phyloP scores from a whole-genome alignment of 2,113 vertebrate species.

The Salvelinus namaycush region DNA sequence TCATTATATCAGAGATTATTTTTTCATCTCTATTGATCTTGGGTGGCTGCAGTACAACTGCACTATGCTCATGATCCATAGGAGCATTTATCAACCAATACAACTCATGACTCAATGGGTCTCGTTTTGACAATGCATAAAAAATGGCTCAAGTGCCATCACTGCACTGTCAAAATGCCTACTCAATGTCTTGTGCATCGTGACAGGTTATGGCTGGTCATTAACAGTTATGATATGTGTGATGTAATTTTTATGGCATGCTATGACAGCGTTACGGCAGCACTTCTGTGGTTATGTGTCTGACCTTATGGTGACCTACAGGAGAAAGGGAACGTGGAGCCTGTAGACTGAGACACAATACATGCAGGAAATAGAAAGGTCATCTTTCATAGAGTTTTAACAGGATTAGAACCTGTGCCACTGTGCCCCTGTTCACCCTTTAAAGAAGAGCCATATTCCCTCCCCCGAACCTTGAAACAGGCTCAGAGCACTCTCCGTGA shows the following conservation, averaged over 20 bases:
- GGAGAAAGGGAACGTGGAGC: not conserved
- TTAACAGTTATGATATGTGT: not conserved
- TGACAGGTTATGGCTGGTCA: not conserved
- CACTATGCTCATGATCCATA: not conserved
- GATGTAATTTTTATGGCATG: not conserved
- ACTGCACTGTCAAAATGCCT: not conserved
- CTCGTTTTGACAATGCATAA: not conserved
- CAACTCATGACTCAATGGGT: not conserved
- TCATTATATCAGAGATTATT: too few relatives aligned
- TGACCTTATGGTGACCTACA: slow-evolving; percentile 3
- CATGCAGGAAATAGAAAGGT: slow-evolving; percentile 7
- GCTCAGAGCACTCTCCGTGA: not conserved
- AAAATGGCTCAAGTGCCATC: not conserved
- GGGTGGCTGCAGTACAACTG: not conserved
- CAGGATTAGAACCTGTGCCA: slow-evolving; percentile 1
- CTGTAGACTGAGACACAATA: not conserved
- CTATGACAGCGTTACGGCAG: not conserved
- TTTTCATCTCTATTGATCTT: too few relatives aligned
- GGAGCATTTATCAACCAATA: not conserved
- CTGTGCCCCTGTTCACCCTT: not conserved
- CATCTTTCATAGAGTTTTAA: slow-evolving; percentile 1
- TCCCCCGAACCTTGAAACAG: not conserved
- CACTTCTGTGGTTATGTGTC: not conserved
- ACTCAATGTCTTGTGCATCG: not conserved
- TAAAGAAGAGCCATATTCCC: not conserved